Percentiles rank a stretch among this genome's conserved stretches.
These are phyloP conservation scores for Oryzias javanicus DNA, from an alignment of 2,113 vertebrate genomes.

Conservation along the genomic window DNA sequence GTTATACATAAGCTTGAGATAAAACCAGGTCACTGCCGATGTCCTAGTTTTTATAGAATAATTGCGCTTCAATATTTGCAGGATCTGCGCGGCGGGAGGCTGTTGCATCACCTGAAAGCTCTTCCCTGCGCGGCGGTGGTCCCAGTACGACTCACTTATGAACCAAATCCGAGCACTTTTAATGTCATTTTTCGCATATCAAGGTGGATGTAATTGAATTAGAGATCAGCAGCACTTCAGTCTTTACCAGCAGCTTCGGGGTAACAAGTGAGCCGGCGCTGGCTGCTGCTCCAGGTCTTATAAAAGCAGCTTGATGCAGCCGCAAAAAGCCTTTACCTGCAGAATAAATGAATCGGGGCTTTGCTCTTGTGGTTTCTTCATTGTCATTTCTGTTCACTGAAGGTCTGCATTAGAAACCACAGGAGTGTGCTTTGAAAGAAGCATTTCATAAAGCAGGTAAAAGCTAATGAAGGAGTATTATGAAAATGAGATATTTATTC, in stretches of 20 bases:
- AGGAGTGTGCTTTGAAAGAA: too few species aligned
- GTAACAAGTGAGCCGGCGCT: conserved; percentile 2
- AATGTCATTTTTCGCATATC: conserved; percentile 1
- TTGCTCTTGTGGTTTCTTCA: neutral
- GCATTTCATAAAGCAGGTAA: too few species aligned
- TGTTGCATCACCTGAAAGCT: neutral
- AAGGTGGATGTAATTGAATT: conserved; percentile 25
- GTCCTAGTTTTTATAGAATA: neutral
- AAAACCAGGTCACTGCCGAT: neutral
- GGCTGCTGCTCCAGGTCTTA: neutral
- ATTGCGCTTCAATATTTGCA: neutral
- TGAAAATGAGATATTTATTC: too few species aligned
- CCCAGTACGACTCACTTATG: conserved; percentile 29
- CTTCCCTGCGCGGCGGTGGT: neutral
- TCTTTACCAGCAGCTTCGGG: conserved; percentile 9
- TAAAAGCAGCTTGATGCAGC: conserved; percentile 1
- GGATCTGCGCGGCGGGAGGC: neutral
- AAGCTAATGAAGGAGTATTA: too few species aligned
- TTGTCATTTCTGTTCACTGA: neutral
- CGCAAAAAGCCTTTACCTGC: conserved; percentile 16
- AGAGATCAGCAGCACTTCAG: conserved; percentile 11
- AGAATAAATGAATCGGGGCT: neutral
- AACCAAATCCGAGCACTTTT: neutral
- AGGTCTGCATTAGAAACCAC: too few species aligned
- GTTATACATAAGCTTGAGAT: neutral